phyloP scores from a whole-genome alignment of 30 jellyfish, hydroid and myxozoan genomes.

The Mastigias papua region DNA sequence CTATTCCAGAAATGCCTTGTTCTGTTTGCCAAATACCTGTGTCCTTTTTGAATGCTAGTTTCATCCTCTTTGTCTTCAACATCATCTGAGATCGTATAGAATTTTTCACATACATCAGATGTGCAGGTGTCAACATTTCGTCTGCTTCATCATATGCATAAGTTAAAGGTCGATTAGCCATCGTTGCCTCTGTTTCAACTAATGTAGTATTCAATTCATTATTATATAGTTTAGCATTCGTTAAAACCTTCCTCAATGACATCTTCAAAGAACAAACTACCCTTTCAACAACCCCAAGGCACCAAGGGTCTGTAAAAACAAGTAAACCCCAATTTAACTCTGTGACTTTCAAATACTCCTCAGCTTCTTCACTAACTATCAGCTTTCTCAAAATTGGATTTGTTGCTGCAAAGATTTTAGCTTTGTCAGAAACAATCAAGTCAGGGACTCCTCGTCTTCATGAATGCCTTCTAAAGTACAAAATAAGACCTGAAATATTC shows the following conservation, averaged over 20 bases:
- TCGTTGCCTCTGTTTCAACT: constrained; percentile 42
- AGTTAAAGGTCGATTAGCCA: constrained; percentile 38
- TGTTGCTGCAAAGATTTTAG: no score
- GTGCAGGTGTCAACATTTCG: constrained; percentile 57
- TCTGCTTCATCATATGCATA: constrained; percentile 34
- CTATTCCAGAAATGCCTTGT: constrained; percentile 20
- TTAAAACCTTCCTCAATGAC: constrained; percentile 19
- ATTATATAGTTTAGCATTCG: constrained; percentile 6
- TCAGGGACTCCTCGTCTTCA: no score
- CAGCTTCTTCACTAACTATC: no score
- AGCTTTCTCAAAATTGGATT: no score
- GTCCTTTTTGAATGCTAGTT: constrained; percentile 3
- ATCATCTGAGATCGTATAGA: constrained; percentile 19
- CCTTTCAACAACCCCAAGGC: constrained; percentile 61
- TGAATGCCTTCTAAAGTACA: no score
- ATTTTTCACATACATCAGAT: constrained; percentile 38
- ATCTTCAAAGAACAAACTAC: constrained; percentile 40
- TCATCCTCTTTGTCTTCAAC: constrained; percentile 8
- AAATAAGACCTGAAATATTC: constrained; percentile 18
- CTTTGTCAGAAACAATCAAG: no score
- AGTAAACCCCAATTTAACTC: constrained; percentile 50
- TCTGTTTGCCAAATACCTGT: constrained; percentile 2
- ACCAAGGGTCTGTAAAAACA: constrained; percentile 64
- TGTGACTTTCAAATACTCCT: background rate
- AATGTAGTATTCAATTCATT: constrained; percentile 38